Base-by-base conservation (phyloP, 2,888 invertebrate genomes). In the Rotaria magnacalcarata region DNA sequence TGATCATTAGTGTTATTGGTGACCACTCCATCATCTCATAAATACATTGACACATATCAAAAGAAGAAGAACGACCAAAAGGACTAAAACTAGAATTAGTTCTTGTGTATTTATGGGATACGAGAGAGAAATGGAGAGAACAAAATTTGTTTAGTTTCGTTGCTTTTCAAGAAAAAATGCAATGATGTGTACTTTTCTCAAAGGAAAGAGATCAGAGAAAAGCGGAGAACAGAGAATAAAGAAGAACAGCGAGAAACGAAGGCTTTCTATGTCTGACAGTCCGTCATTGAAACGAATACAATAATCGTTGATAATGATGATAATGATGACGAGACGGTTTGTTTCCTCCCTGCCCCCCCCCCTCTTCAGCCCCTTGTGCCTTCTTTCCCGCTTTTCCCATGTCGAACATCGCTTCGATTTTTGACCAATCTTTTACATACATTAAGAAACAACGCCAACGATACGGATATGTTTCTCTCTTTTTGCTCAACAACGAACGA, bases 261-360 rank as follows among this genome's bases (percentile, higher is more conserved):
- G 80, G 24, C 67, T 67, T 67, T 11, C 27, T 67, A 34, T 34
- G 67, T 34, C 67, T 67, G 41, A 14, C 60, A 34, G 16, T 34
- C 19, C 67, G 67, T 41, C n/a, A 67, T 67, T 67, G 67, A 67
- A 67, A 67, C 34, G 67, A 67, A 67, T 67, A 41, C 34, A 67
- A 67, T 67, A 67, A 41, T 67, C 67, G 34, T 67, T 67, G 67
- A 67, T 67, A 19, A 67, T 34, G 34, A 34, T 34, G 34, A 34
- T 34, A 2, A 34, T 67, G 67, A 67, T 67, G 67, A 67, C 34
- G 27, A 34, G 34, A 67, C 16, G 34, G 34, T 34, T 27, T 67
- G 67, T 14, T 67, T 67, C 34, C 27, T 34, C 27, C 21, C 24
- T 16, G 6, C 56, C 24, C 21, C 7, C 24, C 24, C 21, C 56